These are phyloP conservation scores for Melieria picta DNA, from an alignment of 2,888 invertebrate genomes.

Conservation along the genomic window DNA sequence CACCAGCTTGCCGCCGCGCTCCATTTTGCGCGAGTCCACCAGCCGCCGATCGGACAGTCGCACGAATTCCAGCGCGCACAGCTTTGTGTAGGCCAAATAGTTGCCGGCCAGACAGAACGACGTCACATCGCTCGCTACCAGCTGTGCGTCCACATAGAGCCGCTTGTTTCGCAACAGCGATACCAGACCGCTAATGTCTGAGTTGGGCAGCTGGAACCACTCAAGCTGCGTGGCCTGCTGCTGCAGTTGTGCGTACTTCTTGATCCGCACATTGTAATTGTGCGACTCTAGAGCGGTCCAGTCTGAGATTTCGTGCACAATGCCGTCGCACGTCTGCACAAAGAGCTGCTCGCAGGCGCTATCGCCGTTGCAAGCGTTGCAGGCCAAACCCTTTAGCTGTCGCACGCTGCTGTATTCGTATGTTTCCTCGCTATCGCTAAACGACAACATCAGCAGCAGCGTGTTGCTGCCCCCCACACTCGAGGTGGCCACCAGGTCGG, in stretches of 20 bases:
- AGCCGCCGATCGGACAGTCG: slow-evolving; percentile 62
- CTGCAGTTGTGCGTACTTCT: slow-evolving; percentile 37
- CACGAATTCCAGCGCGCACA: slow-evolving; percentile 61
- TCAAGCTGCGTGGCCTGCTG: slow-evolving; percentile 48
- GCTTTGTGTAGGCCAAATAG: slow-evolving; percentile 64
- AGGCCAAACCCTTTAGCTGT: slow-evolving; percentile 44
- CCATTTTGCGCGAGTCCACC: slow-evolving; percentile 69
- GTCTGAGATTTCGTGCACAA: slow-evolving; percentile 41
- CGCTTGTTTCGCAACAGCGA: slow-evolving; percentile 54
- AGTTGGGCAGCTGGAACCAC: slow-evolving; percentile 36
- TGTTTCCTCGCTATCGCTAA: not conserved
- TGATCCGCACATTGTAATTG: not conserved
- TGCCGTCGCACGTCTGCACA: slow-evolving; percentile 45
- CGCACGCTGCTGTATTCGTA: slow-evolving; percentile 38
- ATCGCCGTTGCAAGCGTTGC: slow-evolving; percentile 38
- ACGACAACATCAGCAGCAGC: not conserved
- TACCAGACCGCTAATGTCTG: slow-evolving; percentile 47
- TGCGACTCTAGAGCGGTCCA: not conserved
- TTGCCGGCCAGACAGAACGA: slow-evolving; percentile 63
- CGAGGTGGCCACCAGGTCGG: slow-evolving; percentile 37
- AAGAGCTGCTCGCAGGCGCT: slow-evolving; percentile 38
- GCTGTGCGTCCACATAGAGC: slow-evolving; percentile 56
- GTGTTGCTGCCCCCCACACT: slow-evolving; percentile 34
- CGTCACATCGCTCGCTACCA: slow-evolving; percentile 62
- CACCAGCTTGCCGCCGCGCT: slow-evolving; percentile 72